These are phyloP conservation scores for Chionomys nivalis DNA, from an alignment of 2,113 vertebrate species.

Conservation along the genomic window DNA sequence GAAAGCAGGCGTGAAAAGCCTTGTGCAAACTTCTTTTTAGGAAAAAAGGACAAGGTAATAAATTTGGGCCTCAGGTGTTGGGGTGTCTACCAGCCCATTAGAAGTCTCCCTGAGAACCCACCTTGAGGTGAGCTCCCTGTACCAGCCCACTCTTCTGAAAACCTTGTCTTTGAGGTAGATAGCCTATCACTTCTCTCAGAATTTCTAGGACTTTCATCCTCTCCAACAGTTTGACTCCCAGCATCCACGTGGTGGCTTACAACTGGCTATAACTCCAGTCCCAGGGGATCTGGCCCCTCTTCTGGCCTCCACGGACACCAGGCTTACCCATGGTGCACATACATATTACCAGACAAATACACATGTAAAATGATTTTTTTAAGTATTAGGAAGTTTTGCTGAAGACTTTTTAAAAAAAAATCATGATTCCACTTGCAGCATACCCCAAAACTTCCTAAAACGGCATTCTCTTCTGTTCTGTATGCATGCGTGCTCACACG, in stretches of 20 bases:
- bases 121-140: neutral
- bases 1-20: neutral
- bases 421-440: neutral
- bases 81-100: neutral
- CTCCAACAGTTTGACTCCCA: neutral
- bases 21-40: neutral
- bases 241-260: too few species aligned
- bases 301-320: neutral
- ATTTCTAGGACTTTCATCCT: neutral
- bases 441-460: neutral
- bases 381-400: neutral
- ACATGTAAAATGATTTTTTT: neutral
- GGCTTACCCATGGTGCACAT: too few species aligned
- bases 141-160: too few species aligned
- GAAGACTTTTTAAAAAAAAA: neutral
- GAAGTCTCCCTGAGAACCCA: neutral
- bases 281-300: neutral
- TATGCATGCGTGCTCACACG: neutral
- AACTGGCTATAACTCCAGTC: neutral
- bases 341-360: neutral
- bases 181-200: neutral
- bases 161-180: neutral
- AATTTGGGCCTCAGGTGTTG: neutral
- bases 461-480: neutral
- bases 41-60: neutral